Evolutionary conservation across 2,797 vertebrate species (phyloP), one percentile per base, ranked within the genome.

Genomic region (Todus mexicanus): DNA sequence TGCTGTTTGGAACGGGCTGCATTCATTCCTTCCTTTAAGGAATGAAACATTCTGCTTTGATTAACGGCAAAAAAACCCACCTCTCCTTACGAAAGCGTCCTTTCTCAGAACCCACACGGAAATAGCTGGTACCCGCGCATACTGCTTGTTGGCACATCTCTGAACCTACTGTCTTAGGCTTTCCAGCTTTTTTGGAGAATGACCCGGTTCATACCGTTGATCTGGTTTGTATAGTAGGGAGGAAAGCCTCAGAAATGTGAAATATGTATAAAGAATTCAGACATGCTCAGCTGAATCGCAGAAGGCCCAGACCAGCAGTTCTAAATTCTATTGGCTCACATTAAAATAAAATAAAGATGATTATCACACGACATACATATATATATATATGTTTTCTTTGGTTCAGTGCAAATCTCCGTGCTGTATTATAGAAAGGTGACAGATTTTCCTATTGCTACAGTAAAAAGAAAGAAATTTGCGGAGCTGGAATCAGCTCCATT

Each of bases 191-290:
- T 91, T 60, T 86, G 45, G 56, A 83, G 71, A 53, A 56, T 31
- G 53, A 86, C 77, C 68, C 5, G 7, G 56, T 93, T 92, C 48
- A 20, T 86, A 29, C 33, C 33, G 65, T 69, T 71, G 54, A 40
- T 93, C 70, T 90, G 64, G 51, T 90, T 84, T 75, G 40, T 70
- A 33, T 45, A 71, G 80, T 3, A 38, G n/a, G 15, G 40, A 91
- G 81, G 35, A 90, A 96, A 94, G 91, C 91, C 94, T 92, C 91
- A 93, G 85, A 91, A 94, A 94, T 95, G 74, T 87, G 77, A 91
- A 93, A 68, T 86, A 92, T 79, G 60, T 73, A 73, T 87, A 79
- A 91, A 92, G 86, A 82, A 60, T 87, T 81, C 33, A 63, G 71
- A 60, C 23, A 35, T 43, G 53, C 90, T 86, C 77, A 73, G 60